These are phyloP conservation scores for Cliona cf. orientalis DNA, from an alignment of 37 sponge, comb jelly and placozoan genomes.

Conservation along the genomic window DNA sequence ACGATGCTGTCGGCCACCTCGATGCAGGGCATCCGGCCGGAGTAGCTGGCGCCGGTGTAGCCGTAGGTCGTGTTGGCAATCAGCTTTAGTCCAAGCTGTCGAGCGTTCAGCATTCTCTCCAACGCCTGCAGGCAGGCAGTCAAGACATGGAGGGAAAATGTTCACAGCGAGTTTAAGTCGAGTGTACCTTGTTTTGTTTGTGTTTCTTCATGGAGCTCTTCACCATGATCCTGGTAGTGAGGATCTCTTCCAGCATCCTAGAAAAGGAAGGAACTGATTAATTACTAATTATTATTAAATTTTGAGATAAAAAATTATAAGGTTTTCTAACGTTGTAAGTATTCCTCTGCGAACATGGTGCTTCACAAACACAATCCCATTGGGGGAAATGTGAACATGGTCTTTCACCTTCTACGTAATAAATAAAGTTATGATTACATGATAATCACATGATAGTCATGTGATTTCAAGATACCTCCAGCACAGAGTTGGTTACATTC, in stretches of 20 bases:
- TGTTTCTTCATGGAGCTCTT: conserved; percentile 90
- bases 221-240: conserved; percentile 94
- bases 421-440: conserved; percentile 3
- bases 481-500: conserved; percentile 8
- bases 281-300: neutral
- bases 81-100: conserved; percentile 93
- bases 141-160: neutral
- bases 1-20: conserved; percentile 96
- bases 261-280: neutral
- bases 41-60: conserved; percentile 96
- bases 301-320: neutral
- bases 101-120: conserved; percentile 75
- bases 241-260: conserved; percentile 96
- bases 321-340: conserved; percentile 74
- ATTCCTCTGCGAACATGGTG: conserved; percentile 78
- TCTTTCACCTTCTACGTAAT: conserved; percentile 62
- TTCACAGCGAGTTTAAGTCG: neutral
- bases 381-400: conserved; percentile 87
- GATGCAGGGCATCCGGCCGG: conserved; percentile 98
- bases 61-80: conserved; percentile 98
- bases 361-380: conserved; percentile 94
- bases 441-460: too few species aligned
- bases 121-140: conserved; percentile 41
- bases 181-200: conserved; percentile 74
- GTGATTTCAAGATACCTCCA: conserved; percentile 10